Percentiles rank a stretch among this genome's conserved stretches.
Conservation (phyloP, 2,888 invertebrate species). For the Sialis lutaria region DNA sequence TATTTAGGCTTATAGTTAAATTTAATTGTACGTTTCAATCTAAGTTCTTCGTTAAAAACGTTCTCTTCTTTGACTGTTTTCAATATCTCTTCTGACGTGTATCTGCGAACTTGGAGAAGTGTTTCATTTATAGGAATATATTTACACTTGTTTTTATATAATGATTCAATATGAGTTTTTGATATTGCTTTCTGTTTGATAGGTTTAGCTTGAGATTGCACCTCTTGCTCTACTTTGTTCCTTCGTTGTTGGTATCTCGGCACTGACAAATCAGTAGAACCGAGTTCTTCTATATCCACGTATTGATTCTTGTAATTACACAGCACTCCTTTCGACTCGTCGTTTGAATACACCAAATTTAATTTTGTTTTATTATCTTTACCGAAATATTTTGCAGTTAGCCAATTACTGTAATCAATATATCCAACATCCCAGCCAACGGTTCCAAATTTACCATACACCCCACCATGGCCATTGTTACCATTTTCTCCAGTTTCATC, state of each 20-base stretch:
- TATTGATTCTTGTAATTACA: background rate
- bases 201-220: conserved; percentile 6
- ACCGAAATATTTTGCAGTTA: background rate
- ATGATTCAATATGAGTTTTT: conserved; percentile 2
- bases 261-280: background rate
- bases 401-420: background rate
- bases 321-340: background rate
- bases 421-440: conserved; percentile 12
- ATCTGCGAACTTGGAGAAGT: no score
- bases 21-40: no score
- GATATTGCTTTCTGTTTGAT: conserved; percentile 8
- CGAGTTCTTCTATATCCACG: background rate
- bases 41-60: no score
- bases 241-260: conserved; percentile 1
- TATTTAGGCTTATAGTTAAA: no score
- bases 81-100: no score
- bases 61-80: no score
- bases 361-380: conserved; percentile 4
- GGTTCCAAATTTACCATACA: conserved; percentile 10
- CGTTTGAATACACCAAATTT: conserved; percentile 4
- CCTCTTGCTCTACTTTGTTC: conserved; percentile 6
- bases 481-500: conserved; percentile 9
- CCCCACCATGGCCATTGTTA: conserved; percentile 8
- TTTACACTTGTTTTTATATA: conserved; percentile 5
- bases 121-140: no score